Evolutionary conservation across 2,888 invertebrate genomes (phyloP).

Genomic region (Megalurothrips usitatus): DNA sequence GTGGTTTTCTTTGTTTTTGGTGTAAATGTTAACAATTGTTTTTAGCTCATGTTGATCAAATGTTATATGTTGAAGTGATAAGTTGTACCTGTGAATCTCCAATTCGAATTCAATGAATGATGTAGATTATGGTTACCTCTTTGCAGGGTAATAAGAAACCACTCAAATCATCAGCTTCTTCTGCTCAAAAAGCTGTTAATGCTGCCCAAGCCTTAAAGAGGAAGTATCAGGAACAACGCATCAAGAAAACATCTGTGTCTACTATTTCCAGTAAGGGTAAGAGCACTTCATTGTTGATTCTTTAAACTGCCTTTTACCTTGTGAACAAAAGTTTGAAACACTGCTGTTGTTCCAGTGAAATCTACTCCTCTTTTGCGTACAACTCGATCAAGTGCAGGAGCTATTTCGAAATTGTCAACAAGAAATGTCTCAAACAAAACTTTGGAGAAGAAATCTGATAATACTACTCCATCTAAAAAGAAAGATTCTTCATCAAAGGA

Average conservation of each 20-base stretch:
- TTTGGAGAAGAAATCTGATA: constrained; percentile 8
- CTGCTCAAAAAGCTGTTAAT: constrained; percentile 29
- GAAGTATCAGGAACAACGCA: constrained; percentile 58
- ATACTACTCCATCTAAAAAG: not conserved
- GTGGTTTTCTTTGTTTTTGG: too few relatives aligned
- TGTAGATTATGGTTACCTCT: not conserved
- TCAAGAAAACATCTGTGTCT: constrained; percentile 41
- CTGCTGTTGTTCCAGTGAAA: not conserved
- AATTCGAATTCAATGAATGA: constrained; percentile 33
- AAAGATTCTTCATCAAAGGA: not conserved
- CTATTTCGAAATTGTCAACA: not conserved
- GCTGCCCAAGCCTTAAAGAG: constrained; percentile 55
- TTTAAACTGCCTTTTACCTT: not conserved
- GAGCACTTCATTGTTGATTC: not conserved
- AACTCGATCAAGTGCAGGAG: constrained; percentile 7
- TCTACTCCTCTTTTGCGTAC: not conserved
- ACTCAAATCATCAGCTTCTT: constrained; percentile 9
- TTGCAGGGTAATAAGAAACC: constrained; percentile 25
- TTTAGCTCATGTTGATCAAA: not conserved
- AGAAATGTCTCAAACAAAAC: not conserved
- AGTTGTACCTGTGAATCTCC: too few relatives aligned
- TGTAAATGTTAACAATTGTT: too few relatives aligned
- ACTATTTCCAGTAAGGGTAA: constrained; percentile 40
- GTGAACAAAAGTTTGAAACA: not conserved
- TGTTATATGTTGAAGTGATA: not conserved